phyloP scores from a whole-genome alignment of 2,888 invertebrate genomes.

The Aleiodes leptofemur region DNA sequence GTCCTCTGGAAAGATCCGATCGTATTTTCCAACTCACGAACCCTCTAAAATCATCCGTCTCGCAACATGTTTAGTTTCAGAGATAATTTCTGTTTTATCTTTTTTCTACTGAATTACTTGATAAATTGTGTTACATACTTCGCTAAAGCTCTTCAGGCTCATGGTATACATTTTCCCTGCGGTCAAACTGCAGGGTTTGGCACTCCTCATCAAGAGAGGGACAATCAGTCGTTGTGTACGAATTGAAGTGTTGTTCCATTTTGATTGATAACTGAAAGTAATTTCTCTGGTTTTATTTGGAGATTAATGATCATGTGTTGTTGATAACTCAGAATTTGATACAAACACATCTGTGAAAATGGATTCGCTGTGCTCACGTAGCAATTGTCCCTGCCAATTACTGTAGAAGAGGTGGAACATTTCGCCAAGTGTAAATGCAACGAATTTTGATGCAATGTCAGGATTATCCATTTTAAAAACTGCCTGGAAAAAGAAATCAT shows the following conservation, averaged over 20 bases:
- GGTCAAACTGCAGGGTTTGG: slow-evolving; percentile 40
- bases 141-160: slow-evolving; percentile 41
- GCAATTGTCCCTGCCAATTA: slow-evolving; percentile 45
- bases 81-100: no score
- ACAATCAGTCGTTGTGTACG: slow-evolving; percentile 39
- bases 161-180: slow-evolving; percentile 43
- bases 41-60: no score
- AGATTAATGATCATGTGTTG: not conserved
- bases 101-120: no score
- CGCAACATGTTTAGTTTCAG: no score
- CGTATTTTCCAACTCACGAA: no score
- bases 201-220: slow-evolving; percentile 39
- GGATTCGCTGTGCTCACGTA: slow-evolving; percentile 45
- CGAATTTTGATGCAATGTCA: slow-evolving; percentile 43
- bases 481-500: slow-evolving; percentile 17
- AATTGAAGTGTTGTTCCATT: slow-evolving; percentile 40
- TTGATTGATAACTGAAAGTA: slow-evolving; percentile 26
- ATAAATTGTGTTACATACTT: slow-evolving; percentile 15
- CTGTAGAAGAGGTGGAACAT: slow-evolving; percentile 46
- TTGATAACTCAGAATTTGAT: not conserved
- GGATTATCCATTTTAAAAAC: slow-evolving; percentile 45
- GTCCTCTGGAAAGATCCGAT: no score
- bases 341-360: slow-evolving; percentile 43
- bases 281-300: not conserved
- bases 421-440: slow-evolving; percentile 38